Evolutionary conservation across 2,113 vertebrate genomes (phyloP).

Genomic region (Labrus mixtus): DNA sequence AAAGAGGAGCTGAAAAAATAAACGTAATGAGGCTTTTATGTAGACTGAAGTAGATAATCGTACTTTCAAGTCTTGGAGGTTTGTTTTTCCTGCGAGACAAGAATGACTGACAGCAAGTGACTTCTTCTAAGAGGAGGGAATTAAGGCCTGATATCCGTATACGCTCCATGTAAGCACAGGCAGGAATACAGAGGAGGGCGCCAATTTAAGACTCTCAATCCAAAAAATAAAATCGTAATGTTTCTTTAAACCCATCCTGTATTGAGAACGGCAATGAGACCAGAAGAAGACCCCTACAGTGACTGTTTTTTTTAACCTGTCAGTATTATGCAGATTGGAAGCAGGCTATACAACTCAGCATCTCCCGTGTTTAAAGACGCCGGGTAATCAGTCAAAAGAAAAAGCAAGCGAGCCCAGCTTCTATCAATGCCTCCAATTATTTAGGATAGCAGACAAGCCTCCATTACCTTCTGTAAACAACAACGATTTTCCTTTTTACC

Average conservation of each 20-base stretch:
- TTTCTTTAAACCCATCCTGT: conserved; percentile 12
- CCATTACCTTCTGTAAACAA: conserved; percentile 3
- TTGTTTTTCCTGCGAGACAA: conserved; percentile 35
- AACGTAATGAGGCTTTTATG: conserved; percentile 3
- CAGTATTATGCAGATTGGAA: conserved; percentile 48
- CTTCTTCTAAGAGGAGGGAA: conserved; percentile 16
- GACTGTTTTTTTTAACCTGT: conserved; percentile 27
- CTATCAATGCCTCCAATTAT: conserved; percentile 2
- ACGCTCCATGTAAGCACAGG: background rate
- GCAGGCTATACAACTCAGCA: conserved; percentile 22
- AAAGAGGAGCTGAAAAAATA: conserved; percentile 7
- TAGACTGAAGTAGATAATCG: conserved; percentile 33
- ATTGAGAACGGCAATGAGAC: conserved; percentile 33
- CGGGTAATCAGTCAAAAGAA: conserved; percentile 45
- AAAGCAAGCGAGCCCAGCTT: conserved; percentile 21
- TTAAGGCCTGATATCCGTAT: conserved; percentile 19
- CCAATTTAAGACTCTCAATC: conserved; percentile 17
- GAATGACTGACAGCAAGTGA: conserved; percentile 46
- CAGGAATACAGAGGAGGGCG: conserved; percentile 17
- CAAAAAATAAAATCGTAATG: background rate
- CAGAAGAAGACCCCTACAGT: conserved; percentile 5
- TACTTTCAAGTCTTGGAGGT: conserved; percentile 27
- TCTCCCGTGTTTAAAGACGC: conserved; percentile 14
- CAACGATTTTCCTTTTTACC: background rate
- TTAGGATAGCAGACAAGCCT: conserved; percentile 7